A percentile compares a stretch with the other conserved stretches of the same genome.
phyloP scores from a whole-genome alignment of 2,888 invertebrate genomes.

The Synanthedon myopaeformis region DNA sequence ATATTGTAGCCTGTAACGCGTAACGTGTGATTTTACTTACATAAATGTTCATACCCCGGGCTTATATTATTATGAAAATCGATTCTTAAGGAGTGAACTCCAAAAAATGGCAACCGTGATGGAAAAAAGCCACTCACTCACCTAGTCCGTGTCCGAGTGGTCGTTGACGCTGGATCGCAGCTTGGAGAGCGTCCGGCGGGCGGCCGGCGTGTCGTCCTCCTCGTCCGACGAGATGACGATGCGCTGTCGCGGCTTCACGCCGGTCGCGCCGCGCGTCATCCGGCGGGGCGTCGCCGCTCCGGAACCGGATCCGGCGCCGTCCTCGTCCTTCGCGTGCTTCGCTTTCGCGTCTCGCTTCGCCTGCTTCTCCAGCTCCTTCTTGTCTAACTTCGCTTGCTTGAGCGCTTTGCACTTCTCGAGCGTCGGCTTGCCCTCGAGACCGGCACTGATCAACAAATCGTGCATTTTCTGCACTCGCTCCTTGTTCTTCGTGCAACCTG shows the following conservation, averaged over 20 bases:
- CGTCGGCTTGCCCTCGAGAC: conserved; percentile 63
- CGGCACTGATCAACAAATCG: conserved; percentile 47
- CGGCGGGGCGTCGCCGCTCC: conserved; percentile 29
- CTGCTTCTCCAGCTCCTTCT: conserved; percentile 51
- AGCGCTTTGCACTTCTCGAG: conserved; percentile 55
- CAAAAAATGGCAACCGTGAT: too few species aligned
- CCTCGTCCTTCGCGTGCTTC: conserved; percentile 31
- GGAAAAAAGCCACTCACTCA: conserved; percentile 3
- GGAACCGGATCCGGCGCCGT: neutral
- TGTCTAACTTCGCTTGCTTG: conserved; percentile 49
- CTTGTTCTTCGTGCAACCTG: conserved; percentile 66
- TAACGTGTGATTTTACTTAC: too few species aligned
- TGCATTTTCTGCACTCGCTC: conserved; percentile 62
- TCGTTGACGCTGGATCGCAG: conserved; percentile 56
- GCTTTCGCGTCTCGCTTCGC: conserved; percentile 54
- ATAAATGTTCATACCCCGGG: too few species aligned
- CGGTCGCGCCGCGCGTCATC: conserved; percentile 65
- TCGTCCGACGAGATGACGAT: conserved; percentile 67
- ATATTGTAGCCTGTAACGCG: too few species aligned
- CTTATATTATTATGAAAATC: too few species aligned
- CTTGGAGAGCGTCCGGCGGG: conserved; percentile 57
- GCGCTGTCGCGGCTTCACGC: conserved; percentile 63
- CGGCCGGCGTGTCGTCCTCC: conserved; percentile 64
- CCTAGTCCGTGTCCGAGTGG: conserved; percentile 40
- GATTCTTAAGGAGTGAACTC: too few species aligned